Evolutionary conservation across 2,888 invertebrate genomes (phyloP).

Genomic region (Pammene fasciana): DNA sequence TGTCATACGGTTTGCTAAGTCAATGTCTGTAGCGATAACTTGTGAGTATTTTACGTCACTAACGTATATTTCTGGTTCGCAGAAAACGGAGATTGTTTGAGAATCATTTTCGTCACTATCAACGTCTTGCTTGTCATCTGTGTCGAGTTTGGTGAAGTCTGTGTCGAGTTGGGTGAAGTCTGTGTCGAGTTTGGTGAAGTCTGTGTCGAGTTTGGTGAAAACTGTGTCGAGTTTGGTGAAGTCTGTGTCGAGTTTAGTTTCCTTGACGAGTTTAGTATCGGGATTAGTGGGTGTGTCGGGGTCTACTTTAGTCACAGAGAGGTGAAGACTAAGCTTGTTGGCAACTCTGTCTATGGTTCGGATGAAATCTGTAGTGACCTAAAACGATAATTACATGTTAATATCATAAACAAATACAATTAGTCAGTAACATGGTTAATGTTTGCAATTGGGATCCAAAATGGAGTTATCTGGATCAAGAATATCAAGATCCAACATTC

Average conservation of each 20-base stretch:
- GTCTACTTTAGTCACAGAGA: conserved; percentile 34
- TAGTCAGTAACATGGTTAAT: too few species aligned
- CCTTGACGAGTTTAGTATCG: conserved; percentile 24
- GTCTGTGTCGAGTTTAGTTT: conserved; percentile 1
- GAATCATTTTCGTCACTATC: conserved; percentile 40
- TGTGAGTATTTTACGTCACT: conserved; percentile 33
- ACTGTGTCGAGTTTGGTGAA: conserved; percentile 4
- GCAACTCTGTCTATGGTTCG: conserved; percentile 40
- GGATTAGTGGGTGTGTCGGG: conserved; percentile 20
- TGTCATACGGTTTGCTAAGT: conserved; percentile 29
- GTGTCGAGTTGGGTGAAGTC: not conserved
- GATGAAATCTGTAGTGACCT: conserved; percentile 43
- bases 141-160: conserved; percentile 4
- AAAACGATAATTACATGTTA: conserved; percentile 13
- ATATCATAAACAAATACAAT: too few species aligned
- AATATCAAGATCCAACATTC: too few species aligned
- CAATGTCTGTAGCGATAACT: conserved; percentile 34
- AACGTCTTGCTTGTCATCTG: not conserved
- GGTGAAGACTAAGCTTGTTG: conserved; percentile 37
- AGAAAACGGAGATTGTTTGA: conserved; percentile 17
- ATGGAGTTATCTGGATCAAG: not conserved
- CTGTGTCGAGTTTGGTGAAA: not conserved
- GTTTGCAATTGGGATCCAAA: not conserved
- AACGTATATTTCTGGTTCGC: conserved; percentile 39
- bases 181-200: conserved; percentile 6